phyloP scores from a whole-genome alignment of 2,113 vertebrate species.

The Aspiorhynchus laticeps region DNA sequence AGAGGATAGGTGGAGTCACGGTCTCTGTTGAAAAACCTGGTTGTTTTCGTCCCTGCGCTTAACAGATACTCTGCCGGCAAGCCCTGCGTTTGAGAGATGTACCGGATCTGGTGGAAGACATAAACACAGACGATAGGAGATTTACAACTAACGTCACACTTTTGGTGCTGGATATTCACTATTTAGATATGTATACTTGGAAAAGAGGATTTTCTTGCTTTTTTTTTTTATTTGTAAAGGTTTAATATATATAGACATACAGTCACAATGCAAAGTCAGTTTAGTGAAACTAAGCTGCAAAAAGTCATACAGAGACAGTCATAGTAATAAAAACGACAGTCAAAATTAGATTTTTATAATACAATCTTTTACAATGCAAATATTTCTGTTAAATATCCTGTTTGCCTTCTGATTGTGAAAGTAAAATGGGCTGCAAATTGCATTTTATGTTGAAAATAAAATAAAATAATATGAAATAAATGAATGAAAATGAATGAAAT shows the following conservation, averaged over 20 bases:
- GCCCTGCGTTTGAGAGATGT: conserved; percentile 98
- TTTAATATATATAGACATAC: not conserved
- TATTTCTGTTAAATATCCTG: not conserved
- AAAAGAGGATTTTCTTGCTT: not conserved
- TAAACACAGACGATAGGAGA: conserved; percentile 24
- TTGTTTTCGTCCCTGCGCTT: conserved; percentile 97
- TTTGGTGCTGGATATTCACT: not conserved
- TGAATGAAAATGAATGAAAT: not conserved
- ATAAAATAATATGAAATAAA: not conserved
- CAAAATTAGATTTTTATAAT: not conserved
- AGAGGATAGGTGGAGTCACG: conserved; percentile 94
- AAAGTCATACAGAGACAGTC: not conserved
- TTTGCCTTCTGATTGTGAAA: not conserved
- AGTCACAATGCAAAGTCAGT: not conserved
- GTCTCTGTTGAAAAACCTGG: conserved; percentile 98
- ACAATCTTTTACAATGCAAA: not conserved
- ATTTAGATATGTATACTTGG: not conserved
- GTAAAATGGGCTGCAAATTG: not conserved
- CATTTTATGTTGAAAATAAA: not conserved
- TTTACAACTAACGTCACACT: conserved; percentile 7
- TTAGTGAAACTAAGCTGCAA: not conserved
- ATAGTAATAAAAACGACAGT: not conserved
- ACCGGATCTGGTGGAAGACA: conserved; percentile 86
- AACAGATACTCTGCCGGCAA: conserved; percentile 97
- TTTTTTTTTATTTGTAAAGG: not conserved